These are phyloP conservation scores for Phalacrocorax brasilianus DNA, from an alignment of 2,113 vertebrate species.

Conservation along the genomic window DNA sequence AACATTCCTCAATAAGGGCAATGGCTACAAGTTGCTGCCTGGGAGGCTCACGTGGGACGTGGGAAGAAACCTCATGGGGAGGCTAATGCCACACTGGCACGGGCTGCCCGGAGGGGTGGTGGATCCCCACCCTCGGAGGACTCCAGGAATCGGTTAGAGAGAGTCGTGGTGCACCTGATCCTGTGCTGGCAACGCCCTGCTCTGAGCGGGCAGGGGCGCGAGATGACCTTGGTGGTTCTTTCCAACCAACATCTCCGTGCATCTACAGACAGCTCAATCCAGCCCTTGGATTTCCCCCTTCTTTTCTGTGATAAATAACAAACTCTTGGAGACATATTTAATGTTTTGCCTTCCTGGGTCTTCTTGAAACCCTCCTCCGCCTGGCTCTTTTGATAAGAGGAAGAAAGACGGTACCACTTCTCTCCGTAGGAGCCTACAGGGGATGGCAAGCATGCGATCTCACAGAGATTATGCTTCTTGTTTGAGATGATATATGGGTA, in stretches of 20 bases:
- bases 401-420: background rate
- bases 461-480: background rate
- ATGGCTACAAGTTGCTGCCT: background rate
- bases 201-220: background rate
- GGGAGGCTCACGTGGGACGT: background rate
- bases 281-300: background rate
- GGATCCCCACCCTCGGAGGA: background rate
- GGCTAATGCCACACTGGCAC: accelerated
- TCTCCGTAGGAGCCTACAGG: background rate
- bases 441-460: background rate
- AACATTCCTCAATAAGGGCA: accelerated
- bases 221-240: background rate
- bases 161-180: background rate
- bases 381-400: background rate
- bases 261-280: background rate
- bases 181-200: background rate
- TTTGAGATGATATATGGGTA: accelerated
- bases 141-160: background rate
- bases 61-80: accelerated
- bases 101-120: background rate
- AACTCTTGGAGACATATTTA: background rate
- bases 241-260: background rate
- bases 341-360: background rate
- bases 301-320: background rate
- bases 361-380: background rate